These are phyloP conservation scores for Sciaenops ocellatus DNA, from an alignment of 2,797 vertebrate species.

Conservation along the genomic window DNA sequence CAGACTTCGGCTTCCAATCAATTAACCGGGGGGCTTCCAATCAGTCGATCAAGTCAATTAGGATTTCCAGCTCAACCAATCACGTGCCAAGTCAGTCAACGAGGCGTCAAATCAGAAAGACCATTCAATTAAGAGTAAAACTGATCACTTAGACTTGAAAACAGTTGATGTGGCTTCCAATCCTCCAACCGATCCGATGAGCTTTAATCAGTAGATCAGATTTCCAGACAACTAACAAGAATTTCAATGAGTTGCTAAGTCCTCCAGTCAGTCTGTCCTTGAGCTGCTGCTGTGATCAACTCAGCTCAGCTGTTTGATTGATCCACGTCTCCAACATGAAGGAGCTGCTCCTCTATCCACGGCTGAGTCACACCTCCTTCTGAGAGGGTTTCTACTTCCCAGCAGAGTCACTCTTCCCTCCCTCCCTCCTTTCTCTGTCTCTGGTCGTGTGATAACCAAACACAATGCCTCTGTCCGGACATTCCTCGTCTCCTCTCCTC, in stretches of 20 bases:
- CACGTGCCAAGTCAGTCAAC: not conserved
- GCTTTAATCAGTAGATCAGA: not conserved
- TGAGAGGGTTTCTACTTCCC: constrained; percentile 52
- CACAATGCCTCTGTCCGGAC: constrained; percentile 57
- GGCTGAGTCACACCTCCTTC: constrained; percentile 63
- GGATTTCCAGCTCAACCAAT: not conserved
- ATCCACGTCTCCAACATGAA: constrained; percentile 11
- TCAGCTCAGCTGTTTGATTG: not conserved
- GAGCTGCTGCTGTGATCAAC: not conserved
- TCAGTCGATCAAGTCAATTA: not conserved
- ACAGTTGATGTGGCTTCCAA: not conserved
- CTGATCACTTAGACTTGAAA: not conserved
- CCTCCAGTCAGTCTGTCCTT: not conserved
- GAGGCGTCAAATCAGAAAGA: not conserved
- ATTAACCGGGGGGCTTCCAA: not conserved
- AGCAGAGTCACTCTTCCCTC: constrained; percentile 40
- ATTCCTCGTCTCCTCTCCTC: constrained; percentile 66
- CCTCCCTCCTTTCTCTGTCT: constrained; percentile 19
- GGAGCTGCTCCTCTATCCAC: constrained; percentile 28
- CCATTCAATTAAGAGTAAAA: not conserved
- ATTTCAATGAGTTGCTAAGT: not conserved
- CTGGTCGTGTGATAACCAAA: constrained; percentile 38
- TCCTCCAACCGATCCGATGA: not conserved
- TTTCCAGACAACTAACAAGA: not conserved
- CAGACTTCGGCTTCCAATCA: not conserved